Conservation (phyloP, 30 jellyfish, hydroid and myxozoan species). For the Aurelia sp. region DNA sequence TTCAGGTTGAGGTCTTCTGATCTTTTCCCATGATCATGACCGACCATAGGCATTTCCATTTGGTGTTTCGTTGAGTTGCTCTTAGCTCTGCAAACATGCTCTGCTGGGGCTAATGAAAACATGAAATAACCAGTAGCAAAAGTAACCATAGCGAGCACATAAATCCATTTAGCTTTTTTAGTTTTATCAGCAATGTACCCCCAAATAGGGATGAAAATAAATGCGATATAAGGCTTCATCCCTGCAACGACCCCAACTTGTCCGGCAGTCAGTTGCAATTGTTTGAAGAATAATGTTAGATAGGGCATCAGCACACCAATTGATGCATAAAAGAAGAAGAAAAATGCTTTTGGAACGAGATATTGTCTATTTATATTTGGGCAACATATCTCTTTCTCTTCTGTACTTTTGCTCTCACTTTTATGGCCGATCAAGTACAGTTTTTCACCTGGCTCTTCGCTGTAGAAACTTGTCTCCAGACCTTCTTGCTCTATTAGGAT, state of each 20-base stretch:
- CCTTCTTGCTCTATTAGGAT: slow-evolving; percentile 69
- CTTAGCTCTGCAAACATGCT: slow-evolving; percentile 82
- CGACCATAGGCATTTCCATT: slow-evolving; percentile 49
- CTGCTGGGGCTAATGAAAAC: slow-evolving; percentile 89
- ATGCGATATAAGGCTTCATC: slow-evolving; percentile 93
- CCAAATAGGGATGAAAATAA: slow-evolving; percentile 93
- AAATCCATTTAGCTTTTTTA: slow-evolving; percentile 78
- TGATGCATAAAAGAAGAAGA: slow-evolving; percentile 92
- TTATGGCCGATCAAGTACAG: slow-evolving; percentile 43
- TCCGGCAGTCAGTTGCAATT: slow-evolving; percentile 80
- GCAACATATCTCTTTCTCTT: slow-evolving; percentile 54
- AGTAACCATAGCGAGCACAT: slow-evolving; percentile 78
- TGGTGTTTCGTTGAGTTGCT: slow-evolving; percentile 88
- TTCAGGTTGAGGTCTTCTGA: not conserved
- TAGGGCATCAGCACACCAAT: slow-evolving; percentile 94
- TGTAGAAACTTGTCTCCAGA: slow-evolving; percentile 57
- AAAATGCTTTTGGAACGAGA: slow-evolving; percentile 82
- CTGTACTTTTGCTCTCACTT: slow-evolving; percentile 30
- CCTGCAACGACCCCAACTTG: slow-evolving; percentile 97
- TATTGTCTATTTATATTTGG: slow-evolving; percentile 69
- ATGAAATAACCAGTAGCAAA: slow-evolving; percentile 90
- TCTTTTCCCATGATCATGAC: slow-evolving; percentile 77
- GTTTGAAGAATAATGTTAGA: slow-evolving; percentile 85
- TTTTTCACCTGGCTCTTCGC: slow-evolving; percentile 75
- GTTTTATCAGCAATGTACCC: slow-evolving; percentile 91